Base-by-base conservation (phyloP, 2,888 invertebrate genomes). In the Yponomeuta cagnagella region DNA sequence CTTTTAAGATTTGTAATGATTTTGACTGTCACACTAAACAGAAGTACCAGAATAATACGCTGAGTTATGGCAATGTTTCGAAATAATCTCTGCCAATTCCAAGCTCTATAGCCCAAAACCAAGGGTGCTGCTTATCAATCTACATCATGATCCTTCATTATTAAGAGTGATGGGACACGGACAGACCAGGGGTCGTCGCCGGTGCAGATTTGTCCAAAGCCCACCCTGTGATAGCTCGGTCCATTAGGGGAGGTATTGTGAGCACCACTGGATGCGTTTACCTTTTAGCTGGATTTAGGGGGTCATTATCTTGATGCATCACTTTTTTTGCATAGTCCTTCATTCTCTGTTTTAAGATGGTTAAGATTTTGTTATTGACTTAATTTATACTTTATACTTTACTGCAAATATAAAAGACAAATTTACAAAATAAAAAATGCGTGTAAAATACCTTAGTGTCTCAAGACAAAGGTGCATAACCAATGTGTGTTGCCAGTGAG, bases 101-200 rank as follows among this genome's bases (percentile, higher is more conserved):
- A 48, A 75, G 43, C 33, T 79, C 85, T 83, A 74, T 72, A 72
- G 72, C 72, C 71, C 72, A 75, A 78, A 58, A 76, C 79, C 80
- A 80, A 83, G 86, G 88, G 86, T 84, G 79, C 52, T 77, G 84
- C 87, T 89, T 90, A 90, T 91, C 90, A 88, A 90, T 91, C 90
- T 89, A 85, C 83, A 89, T 88, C 88, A 85, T 85, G 88, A 89
- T 89, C 89, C 89, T 87, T 88, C 86, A 87, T 90, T 89, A 91
- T 90, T 87, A 90, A 89, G 91, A 91, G 86, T 86, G 90, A 91
- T 90, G 88, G 86, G 81, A 74, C 75, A 77, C 79, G 77, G 78
- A 77, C 80, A 79, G 64, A 43, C 70, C 15, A 43, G 48, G 70
- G 69, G 66, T 69, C 52, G 79, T 77, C 78, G 79, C 78, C 77